A percentile compares a stretch with the other conserved stretches of the same genome.
Evolutionary conservation across 2,113 vertebrate species (phyloP).

Genomic region (Pogona vitticeps): DNA sequence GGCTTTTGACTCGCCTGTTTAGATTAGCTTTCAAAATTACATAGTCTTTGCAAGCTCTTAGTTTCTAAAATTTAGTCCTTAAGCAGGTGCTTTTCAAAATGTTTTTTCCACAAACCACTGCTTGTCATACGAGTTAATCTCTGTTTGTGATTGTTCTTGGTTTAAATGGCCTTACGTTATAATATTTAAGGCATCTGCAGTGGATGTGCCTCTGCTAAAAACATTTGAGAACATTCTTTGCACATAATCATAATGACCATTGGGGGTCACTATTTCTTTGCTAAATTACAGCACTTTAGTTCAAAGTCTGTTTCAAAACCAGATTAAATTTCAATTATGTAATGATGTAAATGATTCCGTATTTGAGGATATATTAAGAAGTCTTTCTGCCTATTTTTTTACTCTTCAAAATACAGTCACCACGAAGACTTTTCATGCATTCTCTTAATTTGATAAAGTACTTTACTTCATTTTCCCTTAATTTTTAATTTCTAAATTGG

Average conservation of each 20-base stretch:
- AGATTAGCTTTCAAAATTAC: neutral
- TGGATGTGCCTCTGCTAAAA: conserved; percentile 32
- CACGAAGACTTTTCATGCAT: neutral
- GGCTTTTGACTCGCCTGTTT: neutral
- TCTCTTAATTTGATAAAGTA: neutral
- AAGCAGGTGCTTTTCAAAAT: conserved; percentile 22
- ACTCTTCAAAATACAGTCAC: neutral
- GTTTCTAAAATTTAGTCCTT: no score
- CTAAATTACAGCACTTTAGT: conserved; percentile 46
- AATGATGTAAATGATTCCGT: neutral
- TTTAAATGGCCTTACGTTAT: neutral
- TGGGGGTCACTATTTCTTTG: conserved; percentile 88
- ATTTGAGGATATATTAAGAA: neutral
- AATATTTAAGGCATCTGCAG: conserved; percentile 21
- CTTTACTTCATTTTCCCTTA: neutral
- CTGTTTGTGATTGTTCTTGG: conserved; percentile 37
- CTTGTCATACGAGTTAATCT: conserved; percentile 8
- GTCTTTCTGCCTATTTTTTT: neutral
- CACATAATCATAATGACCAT: conserved; percentile 70
- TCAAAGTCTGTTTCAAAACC: neutral
- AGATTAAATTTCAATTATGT: conserved; percentile 13
- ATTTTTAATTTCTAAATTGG: neutral
- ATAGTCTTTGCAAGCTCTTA: no score
- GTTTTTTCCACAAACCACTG: conserved; percentile 2
- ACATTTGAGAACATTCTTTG: conserved; percentile 5